Evolutionary conservation across 2,888 invertebrate species (phyloP).

Genomic region (Agonum fuliginosum): DNA sequence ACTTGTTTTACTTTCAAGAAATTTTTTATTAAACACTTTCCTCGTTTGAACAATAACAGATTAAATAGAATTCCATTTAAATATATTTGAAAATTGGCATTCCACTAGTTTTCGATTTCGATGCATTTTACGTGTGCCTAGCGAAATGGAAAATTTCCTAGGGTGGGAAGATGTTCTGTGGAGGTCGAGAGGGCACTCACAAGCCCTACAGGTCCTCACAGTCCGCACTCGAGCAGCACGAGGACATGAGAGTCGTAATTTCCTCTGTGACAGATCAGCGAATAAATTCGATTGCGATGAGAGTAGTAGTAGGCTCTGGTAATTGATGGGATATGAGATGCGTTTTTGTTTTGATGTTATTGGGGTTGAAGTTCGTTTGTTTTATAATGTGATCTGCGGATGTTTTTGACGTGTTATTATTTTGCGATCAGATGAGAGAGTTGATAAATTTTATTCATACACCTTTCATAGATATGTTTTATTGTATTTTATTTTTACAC

Average conservation of each 20-base stretch:
- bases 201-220: background rate
- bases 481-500: no score
- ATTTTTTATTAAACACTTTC: no score
- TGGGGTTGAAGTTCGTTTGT: no score
- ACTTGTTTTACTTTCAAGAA: no score
- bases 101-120: no score
- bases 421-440: background rate
- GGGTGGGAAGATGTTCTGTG: background rate
- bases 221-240: background rate
- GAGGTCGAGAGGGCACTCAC: background rate
- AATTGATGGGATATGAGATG: background rate
- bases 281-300: background rate
- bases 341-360: background rate
- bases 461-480: no score
- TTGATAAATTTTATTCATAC: no score
- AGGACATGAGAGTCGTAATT: background rate
- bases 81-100: no score
- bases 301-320: background rate
- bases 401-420: background rate
- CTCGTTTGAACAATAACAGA: no score
- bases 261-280: background rate
- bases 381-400: background rate
- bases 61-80: no score
- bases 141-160: background rate
- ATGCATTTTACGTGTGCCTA: background rate